phyloP scores from a whole-genome alignment of 2,797 vertebrate species.

The Pseudomugil gertrudae region DNA sequence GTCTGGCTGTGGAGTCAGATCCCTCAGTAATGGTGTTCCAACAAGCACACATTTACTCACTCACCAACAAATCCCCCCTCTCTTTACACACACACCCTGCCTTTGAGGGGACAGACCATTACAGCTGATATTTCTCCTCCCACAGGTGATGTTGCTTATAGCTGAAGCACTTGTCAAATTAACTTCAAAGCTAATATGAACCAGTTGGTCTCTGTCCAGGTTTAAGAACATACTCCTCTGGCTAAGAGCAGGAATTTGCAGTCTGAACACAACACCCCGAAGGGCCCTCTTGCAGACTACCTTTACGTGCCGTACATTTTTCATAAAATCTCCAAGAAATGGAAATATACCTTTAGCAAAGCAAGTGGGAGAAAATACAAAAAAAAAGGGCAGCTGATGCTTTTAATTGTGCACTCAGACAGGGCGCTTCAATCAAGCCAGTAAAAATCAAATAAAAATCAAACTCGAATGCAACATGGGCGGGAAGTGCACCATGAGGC shows the following conservation, averaged over 20 bases:
- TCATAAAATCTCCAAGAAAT: constrained; percentile 9
- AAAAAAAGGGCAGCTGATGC: constrained; percentile 28
- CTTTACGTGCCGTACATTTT: constrained; percentile 22
- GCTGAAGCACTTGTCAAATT: constrained; percentile 51
- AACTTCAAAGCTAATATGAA: constrained; percentile 53
- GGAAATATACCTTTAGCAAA: background rate
- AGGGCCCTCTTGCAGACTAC: constrained; percentile 16
- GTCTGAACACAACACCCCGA: constrained; percentile 24
- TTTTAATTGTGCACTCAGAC: constrained; percentile 21
- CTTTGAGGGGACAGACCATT: constrained; percentile 27
- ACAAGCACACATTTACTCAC: constrained; percentile 19
- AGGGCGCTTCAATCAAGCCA: constrained; percentile 11
- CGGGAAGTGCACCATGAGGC: constrained; percentile 1
- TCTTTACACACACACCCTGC: constrained; percentile 8
- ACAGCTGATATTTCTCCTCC: constrained; percentile 14
- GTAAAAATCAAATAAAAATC: background rate
- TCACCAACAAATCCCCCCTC: too few relatives aligned
- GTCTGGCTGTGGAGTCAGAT: constrained; percentile 58
- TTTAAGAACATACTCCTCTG: constrained; percentile 32
- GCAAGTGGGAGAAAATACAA: background rate
- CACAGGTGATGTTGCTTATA: constrained; percentile 47
- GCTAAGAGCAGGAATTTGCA: constrained; percentile 27
- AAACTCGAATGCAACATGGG: constrained; percentile 20
- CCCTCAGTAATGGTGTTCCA: constrained; percentile 61
- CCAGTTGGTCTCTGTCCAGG: constrained; percentile 23